Base-by-base conservation (phyloP, 2,113 vertebrate genomes). In the Etheostoma spectabile region DNA sequence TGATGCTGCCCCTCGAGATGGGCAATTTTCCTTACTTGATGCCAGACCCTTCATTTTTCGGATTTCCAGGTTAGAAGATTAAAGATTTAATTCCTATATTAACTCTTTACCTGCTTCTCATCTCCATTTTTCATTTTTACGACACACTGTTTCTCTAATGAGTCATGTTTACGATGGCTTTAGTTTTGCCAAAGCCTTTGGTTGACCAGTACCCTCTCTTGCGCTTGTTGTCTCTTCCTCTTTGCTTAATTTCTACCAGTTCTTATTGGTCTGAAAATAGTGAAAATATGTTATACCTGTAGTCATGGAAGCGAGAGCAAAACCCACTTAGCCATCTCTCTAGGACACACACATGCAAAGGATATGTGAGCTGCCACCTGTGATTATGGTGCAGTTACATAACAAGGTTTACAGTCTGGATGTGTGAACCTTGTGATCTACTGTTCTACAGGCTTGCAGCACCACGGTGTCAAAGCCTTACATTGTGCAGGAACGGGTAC, bases 351-450 rank as follows among this genome's bases (percentile, higher is more conserved):
- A 79, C 90, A 89, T 85, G 86, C 79, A 90, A 82, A 85, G 63
- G 85, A 89, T 87, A 90, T 84, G 82, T 85, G 82, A 88, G 80
- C 87, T 77, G 87, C 88, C 90, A 93, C 91, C 93, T 93, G 90
- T 91, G 91, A 91, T 89, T 86, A 88, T 89, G 84, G 79, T 66
- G 74, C 71, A 19, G 80, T 93, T 93, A 90, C 87, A 91, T 91
- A 92, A 90, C 73, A 0, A 83, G 79, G 80, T 79, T 87, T 86
- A 77, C 78, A 82, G 85, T 84, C 70, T 81, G 67, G 35, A 87
- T 85, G 85, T 86, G 85, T 86, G 87, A 90, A 89, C 91, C 87
- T 90, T 75, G 78, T 92, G 89, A 91, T 92, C 87, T 75, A 62
- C 86, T 83, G 89, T 92, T 88, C 85, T 88, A 74, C 46, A 7